Conservation (phyloP, 2,113 vertebrate genomes). For the Cephalopterus ornatus region DNA sequence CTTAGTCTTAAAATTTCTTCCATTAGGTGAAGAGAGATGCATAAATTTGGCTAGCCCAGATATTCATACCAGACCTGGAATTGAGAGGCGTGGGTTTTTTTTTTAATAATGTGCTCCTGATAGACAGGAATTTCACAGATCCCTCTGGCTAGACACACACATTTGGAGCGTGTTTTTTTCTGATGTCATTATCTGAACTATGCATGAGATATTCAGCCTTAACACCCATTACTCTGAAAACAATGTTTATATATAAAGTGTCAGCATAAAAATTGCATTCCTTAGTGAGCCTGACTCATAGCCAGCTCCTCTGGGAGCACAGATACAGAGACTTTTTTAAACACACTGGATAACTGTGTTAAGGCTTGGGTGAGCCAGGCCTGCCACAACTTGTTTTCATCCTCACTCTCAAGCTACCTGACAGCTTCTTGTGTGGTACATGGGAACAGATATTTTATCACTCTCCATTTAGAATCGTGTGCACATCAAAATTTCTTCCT, state of each 20-base stretch:
- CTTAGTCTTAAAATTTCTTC: neutral
- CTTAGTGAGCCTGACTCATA: neutral
- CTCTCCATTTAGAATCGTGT: neutral
- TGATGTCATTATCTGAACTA: conserved; percentile 5
- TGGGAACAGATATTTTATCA: neutral
- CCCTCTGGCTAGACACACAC: neutral
- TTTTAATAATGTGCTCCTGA: neutral
- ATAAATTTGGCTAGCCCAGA: neutral
- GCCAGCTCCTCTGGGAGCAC: neutral
- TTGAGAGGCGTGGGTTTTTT: neutral
- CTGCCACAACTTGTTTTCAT: neutral
- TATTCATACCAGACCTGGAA: neutral
- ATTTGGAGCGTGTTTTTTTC: neutral
- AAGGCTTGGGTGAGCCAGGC: neutral
- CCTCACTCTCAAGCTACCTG: neutral
- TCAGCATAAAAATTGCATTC: neutral
- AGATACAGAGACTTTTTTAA: neutral
- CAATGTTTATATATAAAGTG: neutral
- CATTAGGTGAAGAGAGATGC: neutral
- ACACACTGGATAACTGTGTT: neutral
- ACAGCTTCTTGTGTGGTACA: neutral
- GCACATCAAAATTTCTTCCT: neutral
- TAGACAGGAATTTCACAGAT: neutral
- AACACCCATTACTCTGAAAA: neutral
- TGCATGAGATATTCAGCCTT: neutral